Evolutionary conservation across 2,113 vertebrate species (phyloP).

Genomic region (Phyllopteryx taeniolatus): DNA sequence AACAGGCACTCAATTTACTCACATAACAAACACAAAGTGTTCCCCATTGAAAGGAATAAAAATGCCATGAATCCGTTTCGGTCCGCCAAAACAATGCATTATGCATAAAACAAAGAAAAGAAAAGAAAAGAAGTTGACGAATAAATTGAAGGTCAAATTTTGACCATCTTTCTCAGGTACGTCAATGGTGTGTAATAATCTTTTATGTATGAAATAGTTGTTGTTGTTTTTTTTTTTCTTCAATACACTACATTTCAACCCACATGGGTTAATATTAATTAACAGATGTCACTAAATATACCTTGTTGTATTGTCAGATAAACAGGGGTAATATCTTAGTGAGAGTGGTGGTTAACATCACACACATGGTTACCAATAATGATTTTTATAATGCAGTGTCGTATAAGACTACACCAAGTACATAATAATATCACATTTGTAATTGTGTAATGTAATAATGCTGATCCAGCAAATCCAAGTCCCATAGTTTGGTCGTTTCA

Average conservation of each 20-base stretch:
- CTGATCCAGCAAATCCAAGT: conserved; percentile 8
- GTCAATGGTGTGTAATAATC: too few relatives aligned
- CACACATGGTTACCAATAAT: background rate
- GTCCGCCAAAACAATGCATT: too few relatives aligned
- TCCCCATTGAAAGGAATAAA: too few relatives aligned
- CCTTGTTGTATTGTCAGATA: conserved; percentile 14
- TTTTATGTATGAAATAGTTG: too few relatives aligned
- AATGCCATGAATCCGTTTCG: too few relatives aligned
- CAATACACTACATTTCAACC: background rate
- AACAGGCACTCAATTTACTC: too few relatives aligned
- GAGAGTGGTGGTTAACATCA: conserved; percentile 16
- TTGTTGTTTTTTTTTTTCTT: background rate
- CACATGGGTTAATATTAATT: conserved; percentile 28
- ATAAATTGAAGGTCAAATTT: too few relatives aligned
- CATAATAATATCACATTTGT: background rate
- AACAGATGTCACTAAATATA: conserved; percentile 39
- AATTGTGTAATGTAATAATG: conserved; percentile 9
- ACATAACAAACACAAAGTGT: too few relatives aligned
- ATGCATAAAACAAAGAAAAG: too few relatives aligned
- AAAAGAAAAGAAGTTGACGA: too few relatives aligned
- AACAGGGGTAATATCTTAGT: conserved; percentile 1
- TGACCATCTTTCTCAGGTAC: too few relatives aligned
- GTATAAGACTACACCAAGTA: background rate
- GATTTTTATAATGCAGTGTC: background rate
- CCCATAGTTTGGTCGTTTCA: background rate